Evolutionary conservation across 2,797 vertebrate genomes (phyloP).

Genomic region (Sebastiscus tertius): DNA sequence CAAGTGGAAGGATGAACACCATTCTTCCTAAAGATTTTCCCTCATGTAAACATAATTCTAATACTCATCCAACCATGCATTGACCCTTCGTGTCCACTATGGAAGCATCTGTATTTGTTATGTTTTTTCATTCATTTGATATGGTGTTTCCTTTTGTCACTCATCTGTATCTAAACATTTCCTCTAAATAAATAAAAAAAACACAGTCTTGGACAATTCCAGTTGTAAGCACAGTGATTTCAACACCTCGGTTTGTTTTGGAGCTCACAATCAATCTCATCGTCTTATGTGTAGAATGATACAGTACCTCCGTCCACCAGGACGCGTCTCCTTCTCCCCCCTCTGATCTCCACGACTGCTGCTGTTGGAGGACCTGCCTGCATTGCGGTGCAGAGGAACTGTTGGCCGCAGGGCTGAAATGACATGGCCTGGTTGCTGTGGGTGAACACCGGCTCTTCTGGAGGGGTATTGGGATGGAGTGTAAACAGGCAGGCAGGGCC

Average conservation of each 20-base stretch:
- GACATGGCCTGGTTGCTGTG: slow-evolving; percentile 42
- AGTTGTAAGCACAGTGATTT: background rate
- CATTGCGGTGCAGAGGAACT: slow-evolving; percentile 78
- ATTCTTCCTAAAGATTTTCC: background rate
- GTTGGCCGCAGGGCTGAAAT: slow-evolving; percentile 77
- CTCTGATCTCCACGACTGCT: slow-evolving; percentile 50
- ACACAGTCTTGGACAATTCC: background rate
- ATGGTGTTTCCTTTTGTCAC: background rate
- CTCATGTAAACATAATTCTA: background rate
- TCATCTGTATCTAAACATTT: background rate
- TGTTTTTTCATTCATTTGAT: background rate
- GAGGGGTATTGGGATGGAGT: slow-evolving; percentile 58
- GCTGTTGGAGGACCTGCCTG: slow-evolving; percentile 62
- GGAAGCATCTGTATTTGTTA: background rate
- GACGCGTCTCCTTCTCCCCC: slow-evolving; percentile 61
- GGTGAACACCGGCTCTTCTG: slow-evolving; percentile 32
- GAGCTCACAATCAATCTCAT: background rate
- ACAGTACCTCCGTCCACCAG: slow-evolving; percentile 68
- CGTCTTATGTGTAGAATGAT: background rate
- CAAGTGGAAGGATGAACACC: background rate
- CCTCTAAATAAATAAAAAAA: background rate
- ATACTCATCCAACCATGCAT: background rate
- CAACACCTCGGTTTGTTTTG: background rate
- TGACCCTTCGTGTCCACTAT: background rate
- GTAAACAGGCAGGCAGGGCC: slow-evolving; percentile 88